Evolutionary conservation across 2,113 vertebrate species (phyloP), one percentile per base, ranked within the genome.

Genomic region (Centropus bengalensis): DNA sequence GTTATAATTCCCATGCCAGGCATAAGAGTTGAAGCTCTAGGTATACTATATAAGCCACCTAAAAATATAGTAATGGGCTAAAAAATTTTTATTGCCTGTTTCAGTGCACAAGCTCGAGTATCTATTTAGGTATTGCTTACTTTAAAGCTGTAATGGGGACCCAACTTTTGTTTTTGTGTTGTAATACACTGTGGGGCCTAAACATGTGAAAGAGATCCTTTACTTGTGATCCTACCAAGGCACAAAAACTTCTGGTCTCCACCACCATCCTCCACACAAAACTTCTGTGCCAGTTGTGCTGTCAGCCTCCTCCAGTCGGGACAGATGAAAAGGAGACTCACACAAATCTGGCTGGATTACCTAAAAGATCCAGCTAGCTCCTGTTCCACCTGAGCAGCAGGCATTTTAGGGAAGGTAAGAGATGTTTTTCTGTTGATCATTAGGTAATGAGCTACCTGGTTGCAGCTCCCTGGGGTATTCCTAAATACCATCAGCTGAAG

Each of bases 231-330:
- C 4, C 2, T 44, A 38, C 7, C 18, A 58, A 62, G 12, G 36
- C 59, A 59, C 24, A 73, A 66, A 66, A 87, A 38, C 28, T 69
- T 44, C 12, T 68, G 32, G 9, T 88, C 21, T 49, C 80, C 21
- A 54, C 30, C 19, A 45, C 21, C 7, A 51, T 3, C 23, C 76
- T 24, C 52, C n/a, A 36, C 0, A 0, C 14, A 82, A 58, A 74
- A 9, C 14, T 64, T 71, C 49, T 24, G 13, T 49, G 14, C 30
- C 9, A 22, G 2, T 11, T 74, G 24, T n/a, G 19, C 54, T 52
- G 18, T 6, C 38, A 77, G 21, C n/a, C 22, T 73, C 42, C 30
- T 66, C 44, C 14, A 22, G 28, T 24, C 24, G 23, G n/a, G 26
- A 3, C 17, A 23, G 9, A 6, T 6, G 13, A 77, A 6, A 56